phyloP scores from a whole-genome alignment of 1,140 invertebrate genomes.

The Bombus impatiens region DNA sequence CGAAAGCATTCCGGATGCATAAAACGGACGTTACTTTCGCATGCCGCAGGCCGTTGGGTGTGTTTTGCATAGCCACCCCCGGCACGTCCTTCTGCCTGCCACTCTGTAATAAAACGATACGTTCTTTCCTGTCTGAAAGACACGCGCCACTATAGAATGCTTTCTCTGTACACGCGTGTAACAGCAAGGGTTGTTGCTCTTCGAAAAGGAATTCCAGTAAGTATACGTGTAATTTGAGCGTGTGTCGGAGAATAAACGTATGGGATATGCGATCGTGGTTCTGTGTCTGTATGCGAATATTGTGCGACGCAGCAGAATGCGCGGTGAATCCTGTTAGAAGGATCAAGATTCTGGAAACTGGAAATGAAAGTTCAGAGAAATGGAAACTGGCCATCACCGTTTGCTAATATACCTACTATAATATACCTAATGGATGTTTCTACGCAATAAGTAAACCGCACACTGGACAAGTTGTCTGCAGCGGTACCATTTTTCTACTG shows the following conservation, averaged over 20 bases:
- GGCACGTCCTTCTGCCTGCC: conserved; percentile 56
- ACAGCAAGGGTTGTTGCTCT: not conserved
- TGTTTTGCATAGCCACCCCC: conserved; percentile 74
- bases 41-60: conserved; percentile 69
- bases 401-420: too few relatives aligned
- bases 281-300: not conserved
- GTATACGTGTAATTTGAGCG: not conserved
- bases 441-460: too few relatives aligned
- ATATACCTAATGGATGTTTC: too few relatives aligned
- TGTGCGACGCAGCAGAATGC: too few relatives aligned
- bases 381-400: too few relatives aligned
- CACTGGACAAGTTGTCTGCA: too few relatives aligned
- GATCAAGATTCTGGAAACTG: not conserved
- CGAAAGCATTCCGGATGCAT: conserved; percentile 76
- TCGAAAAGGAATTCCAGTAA: not conserved
- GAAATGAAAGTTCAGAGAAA: not conserved
- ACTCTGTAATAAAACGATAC: conserved; percentile 68
- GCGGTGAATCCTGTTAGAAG: not conserved
- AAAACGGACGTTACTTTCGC: conserved; percentile 76
- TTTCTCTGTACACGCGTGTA: not conserved
- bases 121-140: conserved; percentile 43
- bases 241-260: not conserved
- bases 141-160: not conserved
- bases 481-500: too few relatives aligned
- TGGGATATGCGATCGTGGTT: not conserved